Percentiles rank a stretch among this genome's conserved stretches.
These are phyloP conservation scores for Astreopora myriophthalma DNA, from an alignment of 64 coral and sea anemone species.

Conservation along the genomic window DNA sequence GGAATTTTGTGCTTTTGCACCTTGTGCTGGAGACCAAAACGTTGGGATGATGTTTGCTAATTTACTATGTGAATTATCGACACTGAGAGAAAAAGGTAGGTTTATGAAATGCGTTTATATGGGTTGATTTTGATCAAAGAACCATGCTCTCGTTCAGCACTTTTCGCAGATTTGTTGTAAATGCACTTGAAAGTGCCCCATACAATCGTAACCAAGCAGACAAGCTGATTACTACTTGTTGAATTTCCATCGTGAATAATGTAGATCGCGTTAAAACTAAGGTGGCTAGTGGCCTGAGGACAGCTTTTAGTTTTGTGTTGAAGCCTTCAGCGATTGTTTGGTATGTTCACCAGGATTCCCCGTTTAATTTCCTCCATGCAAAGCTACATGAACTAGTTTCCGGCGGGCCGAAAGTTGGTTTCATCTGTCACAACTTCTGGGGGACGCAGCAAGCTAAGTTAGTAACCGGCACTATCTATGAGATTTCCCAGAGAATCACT, in stretches of 20 bases:
- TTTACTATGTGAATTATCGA: neutral
- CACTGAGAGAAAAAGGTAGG: conserved; percentile 15
- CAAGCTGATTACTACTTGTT: neutral
- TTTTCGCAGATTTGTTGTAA: neutral
- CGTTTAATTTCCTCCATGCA: conserved; percentile 7
- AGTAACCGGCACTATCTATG: neutral
- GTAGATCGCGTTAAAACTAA: neutral
- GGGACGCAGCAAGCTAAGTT: neutral
- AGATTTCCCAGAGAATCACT: neutral
- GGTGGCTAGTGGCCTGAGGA: neutral
- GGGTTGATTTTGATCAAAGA: neutral
- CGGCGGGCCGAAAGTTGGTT: neutral
- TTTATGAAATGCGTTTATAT: neutral
- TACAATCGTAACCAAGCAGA: neutral
- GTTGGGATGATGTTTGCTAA: neutral
- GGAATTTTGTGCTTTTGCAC: neutral
- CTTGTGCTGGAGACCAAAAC: neutral
- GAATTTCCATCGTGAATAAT: neutral
- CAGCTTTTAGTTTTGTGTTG: neutral
- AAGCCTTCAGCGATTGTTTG: neutral
- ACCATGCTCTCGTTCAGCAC: neutral
- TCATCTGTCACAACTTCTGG: neutral
- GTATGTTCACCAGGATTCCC: neutral
- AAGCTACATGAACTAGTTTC: neutral
- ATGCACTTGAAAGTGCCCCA: neutral